Evolutionary conservation across 2,888 invertebrate genomes (phyloP).

Genomic region (Oasisia sp.): DNA sequence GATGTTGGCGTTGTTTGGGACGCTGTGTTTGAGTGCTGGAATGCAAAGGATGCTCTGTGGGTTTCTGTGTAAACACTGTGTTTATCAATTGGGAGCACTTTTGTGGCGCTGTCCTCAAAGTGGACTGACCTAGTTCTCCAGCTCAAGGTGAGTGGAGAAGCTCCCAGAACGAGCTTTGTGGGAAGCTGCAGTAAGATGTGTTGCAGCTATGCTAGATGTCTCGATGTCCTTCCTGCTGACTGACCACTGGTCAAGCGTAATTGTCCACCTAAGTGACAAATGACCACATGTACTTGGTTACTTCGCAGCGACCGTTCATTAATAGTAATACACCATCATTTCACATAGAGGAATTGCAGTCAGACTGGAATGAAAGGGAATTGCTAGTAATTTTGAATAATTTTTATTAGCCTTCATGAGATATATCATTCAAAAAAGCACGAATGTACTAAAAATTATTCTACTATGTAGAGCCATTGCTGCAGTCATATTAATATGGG

Average conservation of each 20-base stretch:
- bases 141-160: neutral
- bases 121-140: neutral
- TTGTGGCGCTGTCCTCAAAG: neutral
- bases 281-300: neutral
- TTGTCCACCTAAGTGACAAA: neutral
- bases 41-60: neutral
- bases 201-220: neutral
- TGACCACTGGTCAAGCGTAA: neutral
- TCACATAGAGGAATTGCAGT: neutral
- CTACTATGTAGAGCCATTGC: neutral
- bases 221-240: neutral
- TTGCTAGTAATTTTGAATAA: neutral
- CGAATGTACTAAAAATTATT: neutral
- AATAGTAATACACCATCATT: neutral
- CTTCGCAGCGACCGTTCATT: neutral
- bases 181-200: neutral
- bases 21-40: neutral
- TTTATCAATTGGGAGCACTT: neutral
- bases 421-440: neutral
- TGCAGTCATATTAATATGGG: too few species aligned
- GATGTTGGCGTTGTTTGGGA: neutral
- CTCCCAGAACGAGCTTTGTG: neutral
- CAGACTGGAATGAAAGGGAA: neutral
- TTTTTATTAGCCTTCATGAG: neutral
- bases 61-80: slow-evolving; percentile 7